Evolutionary conservation across 2,888 invertebrate genomes (phyloP).

Genomic region (Chironomus riparius): DNA sequence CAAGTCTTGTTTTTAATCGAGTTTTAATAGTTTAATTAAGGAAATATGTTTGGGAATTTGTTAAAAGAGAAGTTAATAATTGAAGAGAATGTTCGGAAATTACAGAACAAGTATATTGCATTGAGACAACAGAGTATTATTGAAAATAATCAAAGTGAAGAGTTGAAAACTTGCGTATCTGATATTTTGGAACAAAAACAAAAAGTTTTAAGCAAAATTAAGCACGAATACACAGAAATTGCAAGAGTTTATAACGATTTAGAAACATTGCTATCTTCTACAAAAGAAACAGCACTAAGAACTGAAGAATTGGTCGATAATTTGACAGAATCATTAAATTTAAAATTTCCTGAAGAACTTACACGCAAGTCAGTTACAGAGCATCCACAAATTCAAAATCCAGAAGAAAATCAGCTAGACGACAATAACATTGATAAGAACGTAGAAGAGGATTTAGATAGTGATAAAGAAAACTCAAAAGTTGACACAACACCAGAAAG

Average conservation of each 20-base stretch:
- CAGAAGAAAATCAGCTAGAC: background rate
- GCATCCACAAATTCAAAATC: background rate
- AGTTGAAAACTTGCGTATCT: background rate
- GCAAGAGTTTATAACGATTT: too few species aligned
- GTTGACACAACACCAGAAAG: background rate
- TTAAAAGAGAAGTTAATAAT: background rate
- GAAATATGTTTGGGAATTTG: background rate
- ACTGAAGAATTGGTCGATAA: background rate
- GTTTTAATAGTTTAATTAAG: background rate
- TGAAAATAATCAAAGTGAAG: background rate
- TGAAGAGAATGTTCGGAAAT: background rate
- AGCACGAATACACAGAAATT: too few species aligned
- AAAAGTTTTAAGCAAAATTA: too few species aligned
- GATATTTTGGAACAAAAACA: background rate
- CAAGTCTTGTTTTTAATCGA: too few species aligned
- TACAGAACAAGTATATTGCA: conserved; percentile 2
- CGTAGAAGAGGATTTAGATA: background rate
- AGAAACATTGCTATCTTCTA: background rate
- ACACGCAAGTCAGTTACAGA: background rate
- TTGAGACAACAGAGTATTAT: too few species aligned
- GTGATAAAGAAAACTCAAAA: conserved; percentile 18
- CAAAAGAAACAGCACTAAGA: background rate
- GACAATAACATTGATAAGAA: background rate
- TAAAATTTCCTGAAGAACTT: background rate
- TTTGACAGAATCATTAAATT: background rate